These are phyloP conservation scores for Diplolepis rosae DNA, from an alignment of 2,888 invertebrate genomes.

Conservation along the genomic window DNA sequence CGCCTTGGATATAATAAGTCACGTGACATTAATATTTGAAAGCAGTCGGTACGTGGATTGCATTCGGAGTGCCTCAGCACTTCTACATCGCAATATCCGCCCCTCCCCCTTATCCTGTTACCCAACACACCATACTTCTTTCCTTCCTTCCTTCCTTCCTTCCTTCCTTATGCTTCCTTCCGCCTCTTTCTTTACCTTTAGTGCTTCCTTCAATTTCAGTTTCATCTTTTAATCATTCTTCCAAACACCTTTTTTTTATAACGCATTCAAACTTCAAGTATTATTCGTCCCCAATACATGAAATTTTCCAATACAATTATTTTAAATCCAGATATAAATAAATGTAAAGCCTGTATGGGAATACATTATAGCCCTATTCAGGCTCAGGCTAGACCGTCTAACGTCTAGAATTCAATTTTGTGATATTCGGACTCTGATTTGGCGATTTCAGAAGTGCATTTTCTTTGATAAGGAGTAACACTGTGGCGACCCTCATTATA, in stretches of 20 bases:
- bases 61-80: conserved; percentile 67
- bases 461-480: too few species aligned
- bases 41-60: conserved; percentile 73
- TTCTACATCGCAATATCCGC: conserved; percentile 64
- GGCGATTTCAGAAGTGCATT: too few species aligned
- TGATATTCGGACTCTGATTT: too few species aligned
- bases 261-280: too few species aligned
- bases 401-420: too few species aligned
- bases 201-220: neutral
- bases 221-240: neutral
- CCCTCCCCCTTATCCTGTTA: conserved; percentile 49
- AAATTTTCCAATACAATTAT: too few species aligned
- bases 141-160: conserved; percentile 12
- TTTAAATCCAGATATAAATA: too few species aligned
- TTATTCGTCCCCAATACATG: too few species aligned
- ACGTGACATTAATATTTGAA: conserved; percentile 74
- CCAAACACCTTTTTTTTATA: neutral
- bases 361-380: too few species aligned
- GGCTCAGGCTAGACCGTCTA: too few species aligned
- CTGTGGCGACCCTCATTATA: too few species aligned
- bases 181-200: conserved; percentile 33
- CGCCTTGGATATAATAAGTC: conserved; percentile 73
- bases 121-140: conserved; percentile 16
- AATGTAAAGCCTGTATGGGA: too few species aligned
- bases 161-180: conserved; percentile 30